Base-by-base conservation (phyloP, 2,797 vertebrate genomes). In the Betta splendens region DNA sequence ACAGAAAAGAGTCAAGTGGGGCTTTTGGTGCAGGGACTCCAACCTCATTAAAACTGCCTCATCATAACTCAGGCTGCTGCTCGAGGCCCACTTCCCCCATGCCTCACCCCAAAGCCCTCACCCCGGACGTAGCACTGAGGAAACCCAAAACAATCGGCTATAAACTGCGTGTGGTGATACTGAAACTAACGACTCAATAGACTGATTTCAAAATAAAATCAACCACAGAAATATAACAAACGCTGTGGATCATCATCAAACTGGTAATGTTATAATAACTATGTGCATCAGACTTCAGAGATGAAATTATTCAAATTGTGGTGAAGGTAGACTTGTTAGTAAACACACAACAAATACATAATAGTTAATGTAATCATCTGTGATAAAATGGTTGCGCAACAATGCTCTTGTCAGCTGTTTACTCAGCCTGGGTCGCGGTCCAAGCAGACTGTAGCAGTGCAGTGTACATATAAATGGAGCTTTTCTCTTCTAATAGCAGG, bases 11-110 rank as follows among this genome's bases (percentile, higher is more conserved):
- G 74, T 78, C 71, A 49, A 64, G 50, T 3, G 62, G 72, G 71
- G 64, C 63, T 65, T 75, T 83, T 63, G 42, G 54, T 81, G 68
- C 69, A 39, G 51, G 47, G 67, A 69, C 37, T 69, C 89, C 93
- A 92, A 94, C 93, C 93, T 95, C 93, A 94, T 96, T 95, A 94
- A 93, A 93, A 92, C 57, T 69, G 89, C 90, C 89, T 92, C 91
- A 92, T 94, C 92, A 92, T 94, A 94, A 94, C 90, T 95, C 93
- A 92, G 71, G 93, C 89, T 93, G 93, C 85, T 94, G 87, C 90
- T 89, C 7, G 35, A n/a, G n/a, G 64, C 54, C 81, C 17, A 7
- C 68, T 60, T 36, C 80, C 29, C 17, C 42, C 33, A 78, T 5
- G 29, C 86, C 87, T 88, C 87, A 7, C 49, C 62, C 59, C 3